These are phyloP conservation scores for Halcyon smyrnensis DNA, from an alignment of 2,797 vertebrate species.

Conservation along the genomic window DNA sequence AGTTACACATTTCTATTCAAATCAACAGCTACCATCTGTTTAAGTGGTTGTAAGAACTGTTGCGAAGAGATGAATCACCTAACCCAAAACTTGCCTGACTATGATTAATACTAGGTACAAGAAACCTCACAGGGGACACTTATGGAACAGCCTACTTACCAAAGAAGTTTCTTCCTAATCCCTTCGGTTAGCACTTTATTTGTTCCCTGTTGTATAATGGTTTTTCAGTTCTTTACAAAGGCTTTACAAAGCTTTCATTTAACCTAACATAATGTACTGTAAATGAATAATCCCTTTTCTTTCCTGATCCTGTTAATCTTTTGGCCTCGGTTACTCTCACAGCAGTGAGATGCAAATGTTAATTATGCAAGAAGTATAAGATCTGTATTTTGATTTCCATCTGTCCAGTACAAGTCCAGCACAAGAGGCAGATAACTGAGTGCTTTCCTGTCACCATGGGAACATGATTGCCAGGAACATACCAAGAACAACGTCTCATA, in stretches of 20 bases:
- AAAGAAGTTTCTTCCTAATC: slow-evolving; percentile 68
- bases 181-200: slow-evolving; percentile 62
- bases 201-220: slow-evolving; percentile 67
- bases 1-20: background rate
- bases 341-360: slow-evolving; percentile 64
- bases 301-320: slow-evolving; percentile 71
- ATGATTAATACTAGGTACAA: background rate
- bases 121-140: slow-evolving; percentile 45
- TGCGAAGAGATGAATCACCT: background rate
- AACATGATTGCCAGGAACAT: slow-evolving; percentile 43
- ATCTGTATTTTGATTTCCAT: slow-evolving; percentile 69
- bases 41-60: background rate
- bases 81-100: background rate
- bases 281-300: slow-evolving; percentile 73
- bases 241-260: slow-evolving; percentile 68
- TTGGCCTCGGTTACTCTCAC: slow-evolving; percentile 61
- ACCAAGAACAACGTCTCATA: slow-evolving; percentile 16
- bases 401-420: slow-evolving; percentile 51
- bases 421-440: slow-evolving; percentile 27
- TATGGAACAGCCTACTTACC: slow-evolving; percentile 28
- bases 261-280: slow-evolving; percentile 70
- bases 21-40: background rate
- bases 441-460: slow-evolving; percentile 47
- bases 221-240: slow-evolving; percentile 69
- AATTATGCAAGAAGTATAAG: slow-evolving; percentile 62